These are phyloP conservation scores for Penelope pileata DNA, from an alignment of 2,113 vertebrate species.

Conservation along the genomic window DNA sequence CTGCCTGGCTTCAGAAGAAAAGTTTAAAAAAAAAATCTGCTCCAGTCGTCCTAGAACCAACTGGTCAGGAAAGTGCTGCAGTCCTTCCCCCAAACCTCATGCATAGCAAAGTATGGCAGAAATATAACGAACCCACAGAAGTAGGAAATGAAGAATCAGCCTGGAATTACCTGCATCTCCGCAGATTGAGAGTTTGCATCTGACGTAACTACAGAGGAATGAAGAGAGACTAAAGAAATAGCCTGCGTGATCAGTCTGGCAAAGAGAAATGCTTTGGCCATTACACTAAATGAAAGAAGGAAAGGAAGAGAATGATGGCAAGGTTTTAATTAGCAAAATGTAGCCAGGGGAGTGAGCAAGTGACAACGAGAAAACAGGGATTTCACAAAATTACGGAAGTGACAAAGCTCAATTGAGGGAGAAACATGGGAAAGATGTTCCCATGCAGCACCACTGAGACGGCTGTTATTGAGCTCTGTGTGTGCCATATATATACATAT, in stretches of 20 bases:
- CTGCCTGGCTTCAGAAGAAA: background rate
- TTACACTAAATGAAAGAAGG: background rate
- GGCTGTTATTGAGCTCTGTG: background rate
- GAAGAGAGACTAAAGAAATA: background rate
- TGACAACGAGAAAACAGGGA: background rate
- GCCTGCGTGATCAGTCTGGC: background rate
- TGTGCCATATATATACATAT: no score
- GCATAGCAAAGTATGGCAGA: background rate
- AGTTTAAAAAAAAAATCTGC: background rate
- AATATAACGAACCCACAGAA: background rate
- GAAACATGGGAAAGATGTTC: background rate
- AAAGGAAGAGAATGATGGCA: background rate
- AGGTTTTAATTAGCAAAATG: slow-evolving; percentile 3
- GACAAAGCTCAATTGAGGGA: background rate
- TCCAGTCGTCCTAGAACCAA: background rate
- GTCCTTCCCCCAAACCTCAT: background rate
- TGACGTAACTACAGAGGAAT: slow-evolving; percentile 16
- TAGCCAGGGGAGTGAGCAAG: background rate
- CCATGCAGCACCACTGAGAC: background rate
- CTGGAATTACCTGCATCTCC: slow-evolving; percentile 22
- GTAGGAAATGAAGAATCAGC: slow-evolving; percentile 13
- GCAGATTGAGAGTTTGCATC: background rate
- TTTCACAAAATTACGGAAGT: background rate
- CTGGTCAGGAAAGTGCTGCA: background rate
- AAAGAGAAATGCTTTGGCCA: background rate